Evolutionary conservation across 2,888 invertebrate genomes (phyloP).

Genomic region (Hoplodrina blanda): DNA sequence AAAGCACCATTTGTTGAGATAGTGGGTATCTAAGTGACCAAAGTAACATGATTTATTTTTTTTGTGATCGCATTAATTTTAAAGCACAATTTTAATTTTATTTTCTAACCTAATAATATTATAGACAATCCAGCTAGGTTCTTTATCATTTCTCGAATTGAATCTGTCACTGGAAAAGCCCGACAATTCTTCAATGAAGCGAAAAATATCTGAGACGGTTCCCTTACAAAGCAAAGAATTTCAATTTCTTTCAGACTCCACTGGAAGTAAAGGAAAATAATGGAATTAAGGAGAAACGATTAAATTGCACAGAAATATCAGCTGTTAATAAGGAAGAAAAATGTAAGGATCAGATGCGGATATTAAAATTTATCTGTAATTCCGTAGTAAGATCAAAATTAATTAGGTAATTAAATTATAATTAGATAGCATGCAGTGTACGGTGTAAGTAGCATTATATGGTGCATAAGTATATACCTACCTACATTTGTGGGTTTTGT

Average conservation of each 20-base stretch:
- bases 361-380: neutral
- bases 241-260: slow-evolving; percentile 22
- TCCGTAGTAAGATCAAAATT: neutral
- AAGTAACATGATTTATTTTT: too few relatives aligned
- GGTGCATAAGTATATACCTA: too few relatives aligned
- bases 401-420: too few relatives aligned
- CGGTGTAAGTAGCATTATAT: too few relatives aligned
- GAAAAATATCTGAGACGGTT: slow-evolving; percentile 33
- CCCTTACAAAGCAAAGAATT: slow-evolving; percentile 33
- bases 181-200: slow-evolving; percentile 28
- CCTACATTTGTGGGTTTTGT: too few relatives aligned
- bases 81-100: too few relatives aligned
- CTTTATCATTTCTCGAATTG: slow-evolving; percentile 3
- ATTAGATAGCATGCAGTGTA: too few relatives aligned
- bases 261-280: slow-evolving; percentile 20
- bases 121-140: slow-evolving; percentile 6
- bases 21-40: too few relatives aligned
- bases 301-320: slow-evolving; percentile 26
- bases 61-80: too few relatives aligned
- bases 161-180: neutral
- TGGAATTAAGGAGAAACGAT: slow-evolving; percentile 19
- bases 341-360: neutral
- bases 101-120: neutral
- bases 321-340: slow-evolving; percentile 7
- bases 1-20: too few relatives aligned